Evolutionary conservation across 1,140 invertebrate species (phyloP).

Genomic region (Venturia canescens): DNA sequence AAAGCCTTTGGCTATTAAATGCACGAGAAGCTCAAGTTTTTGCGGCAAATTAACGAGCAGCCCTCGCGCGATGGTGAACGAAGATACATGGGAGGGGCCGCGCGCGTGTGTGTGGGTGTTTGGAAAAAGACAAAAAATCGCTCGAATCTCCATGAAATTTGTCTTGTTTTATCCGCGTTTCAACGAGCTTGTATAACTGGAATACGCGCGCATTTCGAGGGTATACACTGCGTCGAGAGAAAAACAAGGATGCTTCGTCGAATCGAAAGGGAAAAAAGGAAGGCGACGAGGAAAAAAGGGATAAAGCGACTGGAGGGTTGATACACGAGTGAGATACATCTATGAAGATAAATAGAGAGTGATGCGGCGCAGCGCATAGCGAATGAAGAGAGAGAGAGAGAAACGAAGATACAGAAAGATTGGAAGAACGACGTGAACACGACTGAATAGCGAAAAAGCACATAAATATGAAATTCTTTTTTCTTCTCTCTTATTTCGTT

Average conservation of each 20-base stretch:
- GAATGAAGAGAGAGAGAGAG: not conserved
- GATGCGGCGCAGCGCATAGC: not conserved
- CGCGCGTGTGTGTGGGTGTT: no score
- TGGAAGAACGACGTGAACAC: not conserved
- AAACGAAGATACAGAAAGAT: not conserved
- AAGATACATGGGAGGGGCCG: no score
- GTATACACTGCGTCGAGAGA: not conserved
- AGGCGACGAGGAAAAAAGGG: not conserved
- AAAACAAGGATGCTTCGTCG: not conserved
- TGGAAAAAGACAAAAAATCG: no score
- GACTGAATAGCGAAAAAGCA: conserved; percentile 21
- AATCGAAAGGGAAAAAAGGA: no score
- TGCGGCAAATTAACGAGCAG: no score
- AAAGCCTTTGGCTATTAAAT: not conserved
- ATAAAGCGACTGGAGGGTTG: not conserved
- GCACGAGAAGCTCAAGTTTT: no score
- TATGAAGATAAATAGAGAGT: conserved; percentile 15
- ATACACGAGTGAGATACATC: not conserved
- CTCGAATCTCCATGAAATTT: not conserved
- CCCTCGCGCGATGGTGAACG: no score
- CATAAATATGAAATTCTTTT: conserved; percentile 35
- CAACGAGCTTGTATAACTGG: not conserved
- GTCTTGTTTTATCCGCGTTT: not conserved
- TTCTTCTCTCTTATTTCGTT: no score
- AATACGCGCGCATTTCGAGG: conserved; percentile 16